These are phyloP conservation scores for Stomorhina lunata DNA, from an alignment of 2,888 invertebrate species.

Conservation along the genomic window DNA sequence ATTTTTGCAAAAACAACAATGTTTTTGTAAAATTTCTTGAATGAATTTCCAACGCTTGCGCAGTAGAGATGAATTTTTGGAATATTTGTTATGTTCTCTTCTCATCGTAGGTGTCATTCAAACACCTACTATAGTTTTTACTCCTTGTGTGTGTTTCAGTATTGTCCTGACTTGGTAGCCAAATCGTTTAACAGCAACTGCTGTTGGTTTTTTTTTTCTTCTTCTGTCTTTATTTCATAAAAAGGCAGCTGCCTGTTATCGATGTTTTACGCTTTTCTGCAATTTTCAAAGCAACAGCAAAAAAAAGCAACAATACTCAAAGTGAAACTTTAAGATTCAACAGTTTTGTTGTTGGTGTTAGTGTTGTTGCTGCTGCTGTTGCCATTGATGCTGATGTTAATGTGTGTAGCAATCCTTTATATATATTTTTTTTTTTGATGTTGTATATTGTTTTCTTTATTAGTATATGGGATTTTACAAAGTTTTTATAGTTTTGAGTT, in stretches of 20 bases:
- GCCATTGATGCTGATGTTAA: too few relatives aligned
- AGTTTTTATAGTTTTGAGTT: too few relatives aligned
- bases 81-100: constrained; percentile 48
- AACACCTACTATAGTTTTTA: constrained; percentile 47
- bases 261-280: constrained; percentile 16
- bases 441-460: constrained; percentile 2
- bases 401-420: constrained; percentile 11
- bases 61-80: constrained; percentile 26
- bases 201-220: constrained; percentile 1
- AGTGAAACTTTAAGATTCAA: constrained; percentile 37
- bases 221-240: background rate
- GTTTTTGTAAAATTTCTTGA: constrained; percentile 66
- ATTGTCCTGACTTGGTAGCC: constrained; percentile 8
- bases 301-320: background rate
- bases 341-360: constrained; percentile 46
- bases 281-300: background rate
- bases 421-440: background rate
- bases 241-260: background rate
- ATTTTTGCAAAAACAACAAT: constrained; percentile 36
- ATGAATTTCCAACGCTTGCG: constrained; percentile 71
- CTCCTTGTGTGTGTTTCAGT: constrained; percentile 43
- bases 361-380: too few relatives aligned
- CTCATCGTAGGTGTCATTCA: constrained; percentile 58
- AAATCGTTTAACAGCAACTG: background rate
- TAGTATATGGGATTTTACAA: too few relatives aligned